A percentile compares a stretch with the other conserved stretches of the same genome.
Evolutionary conservation across 2,797 vertebrate genomes (phyloP).

Genomic region (Chrosomus eos): DNA sequence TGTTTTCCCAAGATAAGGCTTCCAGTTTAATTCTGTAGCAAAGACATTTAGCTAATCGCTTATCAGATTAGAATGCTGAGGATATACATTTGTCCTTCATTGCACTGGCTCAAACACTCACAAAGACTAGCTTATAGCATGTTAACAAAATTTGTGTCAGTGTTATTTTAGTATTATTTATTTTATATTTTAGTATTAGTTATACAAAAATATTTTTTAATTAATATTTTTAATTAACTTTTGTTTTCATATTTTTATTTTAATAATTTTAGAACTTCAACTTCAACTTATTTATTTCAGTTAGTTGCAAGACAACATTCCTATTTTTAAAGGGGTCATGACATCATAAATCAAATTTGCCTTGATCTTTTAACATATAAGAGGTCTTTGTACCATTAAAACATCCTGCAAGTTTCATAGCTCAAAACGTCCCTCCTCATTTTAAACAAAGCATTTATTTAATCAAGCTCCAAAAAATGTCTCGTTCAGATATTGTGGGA

Average conservation of each 20-base stretch:
- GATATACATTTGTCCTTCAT: background rate
- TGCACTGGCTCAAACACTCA: background rate
- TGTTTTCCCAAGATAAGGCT: conserved; percentile 20
- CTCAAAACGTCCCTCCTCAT: no score
- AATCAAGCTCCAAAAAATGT: no score
- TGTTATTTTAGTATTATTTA: background rate
- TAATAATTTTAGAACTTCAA: background rate
- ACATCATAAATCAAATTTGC: no score
- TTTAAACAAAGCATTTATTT: no score
- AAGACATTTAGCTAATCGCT: conserved; percentile 20
- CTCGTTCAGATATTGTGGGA: no score
- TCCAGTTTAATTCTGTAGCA: background rate
- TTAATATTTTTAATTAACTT: background rate
- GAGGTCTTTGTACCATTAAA: no score
- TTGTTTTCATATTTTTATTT: background rate
- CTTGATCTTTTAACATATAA: no score
- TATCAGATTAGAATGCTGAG: background rate
- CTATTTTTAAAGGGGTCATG: no score
- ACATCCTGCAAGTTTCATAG: no score
- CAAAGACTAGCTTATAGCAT: background rate
- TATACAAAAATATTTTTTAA: background rate
- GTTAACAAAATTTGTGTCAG: background rate
- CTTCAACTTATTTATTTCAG: background rate
- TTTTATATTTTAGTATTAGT: background rate
- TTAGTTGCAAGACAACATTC: background rate